Base-by-base conservation (phyloP, 2,888 invertebrate genomes). In the Dryococelus australis region DNA sequence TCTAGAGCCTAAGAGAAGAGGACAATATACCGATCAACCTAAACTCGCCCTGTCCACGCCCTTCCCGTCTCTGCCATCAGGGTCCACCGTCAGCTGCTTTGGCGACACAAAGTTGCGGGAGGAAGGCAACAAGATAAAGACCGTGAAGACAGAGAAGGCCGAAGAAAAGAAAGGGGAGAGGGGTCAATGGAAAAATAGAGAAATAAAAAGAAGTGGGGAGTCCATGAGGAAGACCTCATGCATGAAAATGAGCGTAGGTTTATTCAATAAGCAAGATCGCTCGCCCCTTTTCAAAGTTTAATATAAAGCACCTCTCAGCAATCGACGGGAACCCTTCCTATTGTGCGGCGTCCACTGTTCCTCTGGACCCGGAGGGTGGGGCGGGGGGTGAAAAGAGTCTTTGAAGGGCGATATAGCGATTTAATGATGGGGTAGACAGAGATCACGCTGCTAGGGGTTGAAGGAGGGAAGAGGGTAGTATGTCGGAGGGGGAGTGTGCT, bases 301-400 rank as follows among this genome's bases (percentile, higher is more conserved):
- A 88, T 88, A 87, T 86, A 87, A 87, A 87, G 87, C 88, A 87
- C 85, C 87, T 86, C 86, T 87, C 65, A 28, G 43, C 81, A 87
- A 51, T 85, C 85, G 85, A 27, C 43, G 43, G 65, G 83, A 83
- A 20, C 83, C 28, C 12, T 35, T 28, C 35, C 83, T 43, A 83
- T 83, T 83, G 83, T 83, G 35, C 83, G 35, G 83, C 43, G 65
- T 83, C 83, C 83, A 83, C 28, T 83, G 83, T 83, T 83, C 43
- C 35, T 24, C 35, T 26, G 43, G 13, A 12, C 28, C 28, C 20
- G 24, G 43, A 13, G 83, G 43, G 83, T 4, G 43, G 28, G 9
- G 24, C 28, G 83, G 26, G 83, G 83, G 35, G 43, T 83, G 83
- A 83, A 83, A 83, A 83, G 43, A 83, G 83, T 83, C 83, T 83